A percentile compares a stretch with the other conserved stretches of the same genome.
Conservation (phyloP, 2,888 invertebrate species). For the Megamerina dolium region DNA sequence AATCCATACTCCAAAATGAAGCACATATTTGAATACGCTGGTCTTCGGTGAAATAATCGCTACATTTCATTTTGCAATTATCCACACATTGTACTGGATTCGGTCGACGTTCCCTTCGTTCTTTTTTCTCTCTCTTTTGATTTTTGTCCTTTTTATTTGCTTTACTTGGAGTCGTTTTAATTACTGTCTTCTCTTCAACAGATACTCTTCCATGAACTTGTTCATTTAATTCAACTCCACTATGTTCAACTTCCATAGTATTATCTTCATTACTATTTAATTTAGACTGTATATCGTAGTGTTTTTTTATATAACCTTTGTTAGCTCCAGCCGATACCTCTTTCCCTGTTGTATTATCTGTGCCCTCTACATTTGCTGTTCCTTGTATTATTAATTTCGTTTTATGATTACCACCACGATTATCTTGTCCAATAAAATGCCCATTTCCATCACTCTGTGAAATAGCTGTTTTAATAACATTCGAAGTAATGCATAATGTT, state of each 20-base stretch:
- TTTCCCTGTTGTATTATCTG: no score
- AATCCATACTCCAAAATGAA: constrained; percentile 24
- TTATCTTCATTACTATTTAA: no score
- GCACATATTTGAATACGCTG: constrained; percentile 24
- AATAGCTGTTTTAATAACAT: constrained; percentile 20
- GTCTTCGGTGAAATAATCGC: constrained; percentile 20
- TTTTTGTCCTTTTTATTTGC: constrained; percentile 7
- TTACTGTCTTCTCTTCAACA: no score
- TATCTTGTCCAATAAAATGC: constrained; percentile 7
- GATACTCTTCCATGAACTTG: no score
- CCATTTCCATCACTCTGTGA: constrained; percentile 15
- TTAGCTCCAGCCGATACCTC: no score
- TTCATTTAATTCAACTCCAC: no score
- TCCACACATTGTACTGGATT: constrained; percentile 20
- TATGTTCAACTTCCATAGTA: no score
- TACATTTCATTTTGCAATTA: constrained; percentile 21
- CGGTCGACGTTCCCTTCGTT: constrained; percentile 19
- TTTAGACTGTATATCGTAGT: no score
- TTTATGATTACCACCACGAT: constrained; percentile 10
- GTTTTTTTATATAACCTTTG: no score
- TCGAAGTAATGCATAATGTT: constrained; percentile 17
- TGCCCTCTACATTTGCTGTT: background rate
- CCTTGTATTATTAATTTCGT: no score
- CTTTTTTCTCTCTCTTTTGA: constrained; percentile 14
- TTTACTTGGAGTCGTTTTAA: constrained; percentile 5